Percentiles rank a stretch among this genome's conserved stretches.
These are phyloP conservation scores for Hippocampus zosterae DNA, from an alignment of 2,113 vertebrate species.

Conservation along the genomic window DNA sequence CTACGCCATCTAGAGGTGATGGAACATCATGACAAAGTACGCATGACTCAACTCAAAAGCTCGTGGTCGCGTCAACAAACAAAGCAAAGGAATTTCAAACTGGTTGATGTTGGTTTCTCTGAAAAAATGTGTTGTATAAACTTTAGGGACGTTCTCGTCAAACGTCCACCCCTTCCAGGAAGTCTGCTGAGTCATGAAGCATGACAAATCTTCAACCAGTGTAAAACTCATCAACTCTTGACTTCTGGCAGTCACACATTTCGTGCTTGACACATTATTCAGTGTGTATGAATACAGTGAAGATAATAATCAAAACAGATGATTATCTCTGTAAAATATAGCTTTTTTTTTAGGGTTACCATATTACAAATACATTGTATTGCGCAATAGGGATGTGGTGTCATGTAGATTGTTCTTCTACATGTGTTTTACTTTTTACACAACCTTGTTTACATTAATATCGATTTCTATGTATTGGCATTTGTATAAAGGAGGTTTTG, in stretches of 20 bases:
- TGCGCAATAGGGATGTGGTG: not conserved
- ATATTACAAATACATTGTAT: not conserved
- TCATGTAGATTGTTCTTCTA: not conserved
- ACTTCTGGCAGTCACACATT: not conserved
- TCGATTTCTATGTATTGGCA: not conserved
- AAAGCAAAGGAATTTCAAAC: not conserved
- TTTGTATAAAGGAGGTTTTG: not conserved
- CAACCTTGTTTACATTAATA: not conserved
- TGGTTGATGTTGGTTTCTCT: not conserved
- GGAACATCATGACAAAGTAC: not conserved
- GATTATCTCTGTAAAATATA: not conserved
- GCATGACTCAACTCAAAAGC: not conserved
- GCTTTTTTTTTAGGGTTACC: not conserved
- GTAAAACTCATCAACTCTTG: not conserved
- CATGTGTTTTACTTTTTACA: not conserved
- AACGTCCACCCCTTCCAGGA: not conserved
- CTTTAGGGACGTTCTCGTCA: not conserved
- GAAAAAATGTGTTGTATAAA: not conserved
- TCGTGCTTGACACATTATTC: not conserved
- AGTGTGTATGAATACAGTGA: not conserved
- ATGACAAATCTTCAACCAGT: not conserved
- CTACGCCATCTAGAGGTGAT: conserved; percentile 46
- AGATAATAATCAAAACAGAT: not conserved
- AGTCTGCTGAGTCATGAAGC: not conserved
- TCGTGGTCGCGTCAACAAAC: not conserved